Evolutionary conservation across 2,797 vertebrate species (phyloP).

Genomic region (Rachycentron canadum): DNA sequence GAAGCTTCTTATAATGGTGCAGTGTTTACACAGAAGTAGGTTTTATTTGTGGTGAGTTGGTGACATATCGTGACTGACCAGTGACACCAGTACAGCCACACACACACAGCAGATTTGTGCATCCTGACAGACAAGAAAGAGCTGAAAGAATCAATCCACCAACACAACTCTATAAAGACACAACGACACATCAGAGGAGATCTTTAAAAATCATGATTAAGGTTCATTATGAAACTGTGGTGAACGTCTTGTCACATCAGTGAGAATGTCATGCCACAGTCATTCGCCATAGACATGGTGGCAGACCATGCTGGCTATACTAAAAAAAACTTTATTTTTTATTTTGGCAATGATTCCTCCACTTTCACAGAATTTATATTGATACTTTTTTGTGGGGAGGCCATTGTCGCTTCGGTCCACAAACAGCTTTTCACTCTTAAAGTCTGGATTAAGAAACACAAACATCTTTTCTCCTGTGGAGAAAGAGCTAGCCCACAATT

Average conservation of each 20-base stretch:
- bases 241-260: not conserved
- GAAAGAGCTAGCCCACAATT: conserved; percentile 1
- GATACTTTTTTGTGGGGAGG: not conserved
- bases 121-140: too few relatives aligned
- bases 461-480: not conserved
- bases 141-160: too few relatives aligned
- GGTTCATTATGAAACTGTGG: too few relatives aligned
- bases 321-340: not conserved
- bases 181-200: too few relatives aligned
- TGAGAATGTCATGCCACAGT: not conserved
- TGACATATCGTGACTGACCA: too few relatives aligned
- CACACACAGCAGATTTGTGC: too few relatives aligned
- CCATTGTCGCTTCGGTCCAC: not conserved
- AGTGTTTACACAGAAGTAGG: too few relatives aligned
- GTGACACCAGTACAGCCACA: too few relatives aligned
- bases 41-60: too few relatives aligned
- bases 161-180: too few relatives aligned
- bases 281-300: not conserved
- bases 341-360: not conserved
- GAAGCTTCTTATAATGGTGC: too few relatives aligned
- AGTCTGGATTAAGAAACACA: not conserved
- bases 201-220: too few relatives aligned
- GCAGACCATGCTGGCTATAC: not conserved
- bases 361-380: not conserved
- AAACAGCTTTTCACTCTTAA: not conserved